phyloP scores from a whole-genome alignment of 2,797 vertebrate species.

The Acrocephalus scirpaceus region DNA sequence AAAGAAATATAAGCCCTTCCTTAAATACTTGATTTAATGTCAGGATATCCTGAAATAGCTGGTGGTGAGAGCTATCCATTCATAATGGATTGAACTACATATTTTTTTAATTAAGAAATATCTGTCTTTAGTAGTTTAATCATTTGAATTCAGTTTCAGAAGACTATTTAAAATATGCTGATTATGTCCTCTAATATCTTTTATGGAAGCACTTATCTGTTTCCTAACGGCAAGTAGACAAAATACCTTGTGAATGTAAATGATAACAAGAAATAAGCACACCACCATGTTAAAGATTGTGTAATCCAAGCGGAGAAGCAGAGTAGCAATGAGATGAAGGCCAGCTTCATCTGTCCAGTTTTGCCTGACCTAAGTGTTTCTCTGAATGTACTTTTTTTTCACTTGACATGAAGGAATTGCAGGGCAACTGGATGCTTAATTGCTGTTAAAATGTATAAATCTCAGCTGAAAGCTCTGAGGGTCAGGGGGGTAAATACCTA shows the following conservation, averaged over 20 bases:
- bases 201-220: background rate
- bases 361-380: background rate
- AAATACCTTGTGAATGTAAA: constrained; percentile 29
- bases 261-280: background rate
- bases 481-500: background rate
- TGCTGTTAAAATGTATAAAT: background rate
- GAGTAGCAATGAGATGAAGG: background rate
- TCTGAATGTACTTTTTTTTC: background rate
- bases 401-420: background rate
- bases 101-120: background rate
- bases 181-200: constrained; percentile 1
- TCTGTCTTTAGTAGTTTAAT: background rate
- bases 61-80: background rate
- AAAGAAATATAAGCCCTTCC: background rate
- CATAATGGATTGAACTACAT: background rate
- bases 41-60: constrained; percentile 36
- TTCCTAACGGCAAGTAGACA: constrained; percentile 27
- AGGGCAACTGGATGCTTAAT: background rate
- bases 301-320: background rate
- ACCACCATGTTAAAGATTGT: background rate
- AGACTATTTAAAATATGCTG: background rate
- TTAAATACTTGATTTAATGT: constrained; percentile 41
- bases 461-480: background rate
- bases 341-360: background rate
- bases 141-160: background rate